Conservation (phyloP, 2,888 invertebrate species). For the Panopea generosa region DNA sequence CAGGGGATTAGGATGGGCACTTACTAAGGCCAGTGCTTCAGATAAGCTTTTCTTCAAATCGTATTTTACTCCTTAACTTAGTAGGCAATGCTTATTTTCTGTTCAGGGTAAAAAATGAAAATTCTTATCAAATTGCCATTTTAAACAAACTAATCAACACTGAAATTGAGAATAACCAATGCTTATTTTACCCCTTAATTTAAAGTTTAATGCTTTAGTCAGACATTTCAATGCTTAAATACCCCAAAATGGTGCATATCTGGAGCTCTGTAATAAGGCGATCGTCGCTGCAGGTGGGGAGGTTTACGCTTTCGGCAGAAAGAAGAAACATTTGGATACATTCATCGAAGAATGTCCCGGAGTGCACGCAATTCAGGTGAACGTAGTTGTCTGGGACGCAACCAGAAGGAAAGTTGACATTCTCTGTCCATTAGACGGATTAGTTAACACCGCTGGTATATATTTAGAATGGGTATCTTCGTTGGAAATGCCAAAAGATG, state of each 20-base stretch:
- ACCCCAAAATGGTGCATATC: conserved; percentile 91
- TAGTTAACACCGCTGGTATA: conserved; percentile 96
- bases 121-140: no score
- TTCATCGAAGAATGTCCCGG: conserved; percentile 85
- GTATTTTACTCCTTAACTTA: no score
- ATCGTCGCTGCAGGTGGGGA: no score
- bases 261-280: conserved; percentile 88
- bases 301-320: conserved; percentile 92
- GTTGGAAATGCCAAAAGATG: conserved; percentile 89
- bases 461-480: conserved; percentile 91
- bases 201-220: no score
- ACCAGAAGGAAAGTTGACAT: conserved; percentile 89
- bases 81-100: no score
- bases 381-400: conserved; percentile 91
- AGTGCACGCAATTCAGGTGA: conserved; percentile 87
- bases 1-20: no score
- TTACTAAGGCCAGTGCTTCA: conserved; percentile 96
- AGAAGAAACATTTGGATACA: conserved; percentile 88
- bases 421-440: conserved; percentile 90
- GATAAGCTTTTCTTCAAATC: no score
- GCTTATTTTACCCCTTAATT: no score
- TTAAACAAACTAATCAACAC: no score
- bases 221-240: no score
- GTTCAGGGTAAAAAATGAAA: no score
- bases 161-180: no score